A percentile compares a stretch with the other conserved stretches of the same genome.
Evolutionary conservation across 1,140 invertebrate species (phyloP).

Genomic region (Solen grandis): DNA sequence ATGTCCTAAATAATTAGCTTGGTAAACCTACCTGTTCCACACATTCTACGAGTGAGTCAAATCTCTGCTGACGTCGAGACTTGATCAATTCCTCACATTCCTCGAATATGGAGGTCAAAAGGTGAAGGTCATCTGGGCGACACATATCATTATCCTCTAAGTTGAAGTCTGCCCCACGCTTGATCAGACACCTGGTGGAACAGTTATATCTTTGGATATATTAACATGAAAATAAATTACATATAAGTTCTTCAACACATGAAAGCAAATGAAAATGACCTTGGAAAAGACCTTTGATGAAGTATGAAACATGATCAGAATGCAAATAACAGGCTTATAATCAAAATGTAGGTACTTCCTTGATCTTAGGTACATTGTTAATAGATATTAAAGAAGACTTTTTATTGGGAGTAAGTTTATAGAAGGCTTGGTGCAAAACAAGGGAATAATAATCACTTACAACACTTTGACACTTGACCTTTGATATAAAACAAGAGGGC

Average conservation of each 20-base stretch:
- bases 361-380: not conserved
- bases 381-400: too few species aligned
- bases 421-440: too few species aligned
- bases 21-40: constrained; percentile 22
- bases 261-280: not conserved
- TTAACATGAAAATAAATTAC: not conserved
- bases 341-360: not conserved
- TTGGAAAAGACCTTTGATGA: not conserved
- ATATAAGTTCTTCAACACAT: too few species aligned
- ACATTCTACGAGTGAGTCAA: constrained; percentile 34
- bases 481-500: too few species aligned
- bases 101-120: constrained; percentile 18
- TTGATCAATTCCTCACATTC: constrained; percentile 70
- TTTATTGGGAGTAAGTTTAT: too few species aligned
- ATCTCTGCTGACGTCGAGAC: constrained; percentile 63
- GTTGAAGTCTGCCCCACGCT: constrained; percentile 75
- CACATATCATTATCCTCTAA: constrained; percentile 67
- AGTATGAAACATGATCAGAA: not conserved
- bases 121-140: constrained; percentile 69
- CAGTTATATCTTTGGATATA: too few species aligned
- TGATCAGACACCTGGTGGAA: constrained; percentile 73
- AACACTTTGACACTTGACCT: too few species aligned
- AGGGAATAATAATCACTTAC: too few species aligned
- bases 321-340: not conserved
- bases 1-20: too few species aligned